These are phyloP conservation scores for Lepeophtheirus salmonis DNA, from an alignment of 1,140 invertebrate species.

Conservation along the genomic window DNA sequence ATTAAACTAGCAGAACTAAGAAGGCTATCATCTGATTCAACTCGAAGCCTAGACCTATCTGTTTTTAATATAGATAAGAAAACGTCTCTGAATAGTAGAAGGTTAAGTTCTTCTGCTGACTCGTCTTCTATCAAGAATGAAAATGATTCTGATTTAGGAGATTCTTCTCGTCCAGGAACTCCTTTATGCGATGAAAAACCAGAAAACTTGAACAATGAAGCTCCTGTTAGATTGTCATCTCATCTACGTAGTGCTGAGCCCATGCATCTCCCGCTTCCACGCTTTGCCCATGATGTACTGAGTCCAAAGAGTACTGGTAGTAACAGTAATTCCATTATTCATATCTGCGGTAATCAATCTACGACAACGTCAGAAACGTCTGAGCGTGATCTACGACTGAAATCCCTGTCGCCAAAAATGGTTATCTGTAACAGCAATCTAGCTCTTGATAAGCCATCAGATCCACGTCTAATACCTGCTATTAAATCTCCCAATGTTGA, in stretches of 20 bases:
- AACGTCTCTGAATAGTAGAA: no score
- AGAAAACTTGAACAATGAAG: neutral
- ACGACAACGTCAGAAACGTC: neutral
- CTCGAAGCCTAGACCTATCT: no score
- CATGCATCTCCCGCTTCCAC: slow-evolving; percentile 13
- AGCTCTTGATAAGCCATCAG: neutral
- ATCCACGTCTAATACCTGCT: neutral
- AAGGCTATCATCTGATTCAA: no score
- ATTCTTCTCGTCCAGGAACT: slow-evolving; percentile 6
- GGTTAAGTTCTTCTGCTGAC: no score
- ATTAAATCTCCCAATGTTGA: no score
- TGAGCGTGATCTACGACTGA: slow-evolving; percentile 13
- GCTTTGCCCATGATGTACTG: neutral
- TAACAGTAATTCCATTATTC: neutral
- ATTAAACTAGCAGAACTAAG: no score
- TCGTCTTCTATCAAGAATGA: no score
- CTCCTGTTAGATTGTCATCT: neutral
- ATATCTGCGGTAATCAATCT: no score
- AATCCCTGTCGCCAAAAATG: neutral
- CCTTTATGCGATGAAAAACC: slow-evolving; percentile 16
- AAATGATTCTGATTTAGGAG: neutral
- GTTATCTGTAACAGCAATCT: neutral
- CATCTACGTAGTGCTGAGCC: neutral
- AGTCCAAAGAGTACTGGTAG: neutral
- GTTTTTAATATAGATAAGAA: no score